Percentiles rank a stretch among this genome's conserved stretches.
These are phyloP conservation scores for Patella caerulea DNA, from an alignment of 2,888 invertebrate species.

Conservation along the genomic window DNA sequence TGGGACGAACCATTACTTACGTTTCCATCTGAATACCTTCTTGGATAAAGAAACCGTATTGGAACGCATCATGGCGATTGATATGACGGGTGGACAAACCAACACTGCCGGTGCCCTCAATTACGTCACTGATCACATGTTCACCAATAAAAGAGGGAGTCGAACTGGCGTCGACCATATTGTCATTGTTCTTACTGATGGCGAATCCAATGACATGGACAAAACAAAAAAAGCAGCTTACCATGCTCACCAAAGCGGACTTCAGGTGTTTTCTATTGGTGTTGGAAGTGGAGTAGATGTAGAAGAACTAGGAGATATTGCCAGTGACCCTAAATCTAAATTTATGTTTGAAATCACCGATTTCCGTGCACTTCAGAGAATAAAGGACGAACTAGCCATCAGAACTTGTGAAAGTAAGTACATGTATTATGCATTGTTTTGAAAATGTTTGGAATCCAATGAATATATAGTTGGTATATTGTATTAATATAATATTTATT, in stretches of 20 bases:
- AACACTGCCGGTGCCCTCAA: constrained; percentile 55
- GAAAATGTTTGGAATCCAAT: not conserved
- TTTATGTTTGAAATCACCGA: not conserved
- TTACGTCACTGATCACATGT: constrained; percentile 46
- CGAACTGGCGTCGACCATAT: constrained; percentile 50
- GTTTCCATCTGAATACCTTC: constrained; percentile 48
- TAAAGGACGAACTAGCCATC: constrained; percentile 17
- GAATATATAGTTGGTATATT: not conserved
- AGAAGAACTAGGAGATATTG: constrained; percentile 11
- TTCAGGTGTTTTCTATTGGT: constrained; percentile 57
- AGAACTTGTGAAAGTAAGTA: constrained; percentile 41
- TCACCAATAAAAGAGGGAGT: constrained; percentile 34
- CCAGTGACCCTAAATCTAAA: constrained; percentile 4
- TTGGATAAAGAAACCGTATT: constrained; percentile 33
- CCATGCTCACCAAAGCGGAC: constrained; percentile 43
- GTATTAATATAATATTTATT: too few species aligned
- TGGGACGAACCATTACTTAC: constrained; percentile 41
- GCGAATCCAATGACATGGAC: constrained; percentile 49
- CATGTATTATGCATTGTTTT: not conserved
- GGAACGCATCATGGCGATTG: constrained; percentile 39
- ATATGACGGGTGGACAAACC: constrained; percentile 41
- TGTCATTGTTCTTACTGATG: constrained; percentile 65
- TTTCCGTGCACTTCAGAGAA: constrained; percentile 5
- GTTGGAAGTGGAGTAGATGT: constrained; percentile 40
- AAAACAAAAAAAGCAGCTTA: constrained; percentile 49